A percentile compares a stretch with the other conserved stretches of the same genome.
phyloP scores from a whole-genome alignment of 1,140 invertebrate genomes.

The Drosophila arizonae region DNA sequence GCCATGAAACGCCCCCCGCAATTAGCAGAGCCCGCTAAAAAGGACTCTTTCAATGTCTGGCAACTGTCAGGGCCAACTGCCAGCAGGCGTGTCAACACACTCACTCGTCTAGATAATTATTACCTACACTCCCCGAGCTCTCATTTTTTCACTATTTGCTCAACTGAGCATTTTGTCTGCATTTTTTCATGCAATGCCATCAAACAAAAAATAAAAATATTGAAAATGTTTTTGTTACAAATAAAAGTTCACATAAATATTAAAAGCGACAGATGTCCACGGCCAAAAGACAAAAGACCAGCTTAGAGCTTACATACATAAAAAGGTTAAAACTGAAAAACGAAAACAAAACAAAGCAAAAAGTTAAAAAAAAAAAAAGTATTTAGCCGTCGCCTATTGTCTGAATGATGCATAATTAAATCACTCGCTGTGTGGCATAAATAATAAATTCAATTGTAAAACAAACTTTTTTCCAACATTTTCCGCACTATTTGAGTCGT shows the following conservation, averaged over 20 bases:
- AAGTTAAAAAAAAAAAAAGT: conserved; percentile 13
- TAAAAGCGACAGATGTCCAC: conserved; percentile 61
- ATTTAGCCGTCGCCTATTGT: conserved; percentile 36
- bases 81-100: conserved; percentile 42
- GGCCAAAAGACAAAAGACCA: conserved; percentile 46
- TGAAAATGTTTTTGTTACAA: conserved; percentile 50
- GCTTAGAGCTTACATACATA: conserved; percentile 51
- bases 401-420: conserved; percentile 69
- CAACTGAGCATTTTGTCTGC: conserved; percentile 13
- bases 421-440: conserved; percentile 46
- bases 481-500: conserved; percentile 70
- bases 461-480: conserved; percentile 63
- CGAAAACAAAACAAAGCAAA: neutral
- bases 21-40: conserved; percentile 20
- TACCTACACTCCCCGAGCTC: conserved; percentile 27
- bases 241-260: conserved; percentile 65
- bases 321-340: conserved; percentile 1
- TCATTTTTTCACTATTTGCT: conserved; percentile 21
- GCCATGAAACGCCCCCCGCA: conserved; percentile 65
- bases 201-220: conserved; percentile 46
- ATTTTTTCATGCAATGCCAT: conserved; percentile 51
- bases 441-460: conserved; percentile 55
- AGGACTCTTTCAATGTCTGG: conserved; percentile 55
- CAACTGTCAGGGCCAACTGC: conserved; percentile 48
- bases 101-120: conserved; percentile 57